Conservation (phyloP, 2,888 invertebrate genomes). For the Psylliodes chrysocephalus region DNA sequence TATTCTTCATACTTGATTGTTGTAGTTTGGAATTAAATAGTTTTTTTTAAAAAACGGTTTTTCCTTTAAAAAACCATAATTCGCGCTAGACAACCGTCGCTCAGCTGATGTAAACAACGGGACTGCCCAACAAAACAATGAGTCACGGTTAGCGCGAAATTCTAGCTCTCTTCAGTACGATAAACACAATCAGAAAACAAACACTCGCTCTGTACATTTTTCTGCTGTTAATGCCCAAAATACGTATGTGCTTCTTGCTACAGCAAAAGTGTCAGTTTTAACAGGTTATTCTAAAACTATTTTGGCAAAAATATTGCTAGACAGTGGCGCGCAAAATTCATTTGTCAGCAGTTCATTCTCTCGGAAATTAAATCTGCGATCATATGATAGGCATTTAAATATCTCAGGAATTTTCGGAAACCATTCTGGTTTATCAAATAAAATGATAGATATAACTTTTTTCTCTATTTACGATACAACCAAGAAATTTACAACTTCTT, state of each 20-base stretch:
- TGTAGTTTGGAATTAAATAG: no score
- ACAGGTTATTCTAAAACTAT: neutral
- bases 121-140: no score
- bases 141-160: no score
- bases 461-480: neutral
- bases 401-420: slow-evolving; percentile 9
- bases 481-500: slow-evolving; percentile 22
- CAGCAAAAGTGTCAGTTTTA: neutral
- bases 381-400: neutral
- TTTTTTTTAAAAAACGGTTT: no score
- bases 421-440: neutral
- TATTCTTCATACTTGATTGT: no score
- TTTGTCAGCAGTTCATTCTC: neutral
- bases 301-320: neutral
- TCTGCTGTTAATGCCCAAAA: neutral
- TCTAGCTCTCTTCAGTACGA: no score
- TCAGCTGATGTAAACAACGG: no score
- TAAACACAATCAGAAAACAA: no score
- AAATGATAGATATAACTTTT: slow-evolving; percentile 14
- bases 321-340: neutral
- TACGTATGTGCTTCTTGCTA: neutral
- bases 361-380: neutral
- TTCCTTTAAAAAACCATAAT: no score
- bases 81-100: no score
- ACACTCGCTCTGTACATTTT: no score